Percentiles rank a stretch among this genome's conserved stretches.
Evolutionary conservation across 2,113 vertebrate genomes (phyloP).

Genomic region (Myotis davidii): DNA sequence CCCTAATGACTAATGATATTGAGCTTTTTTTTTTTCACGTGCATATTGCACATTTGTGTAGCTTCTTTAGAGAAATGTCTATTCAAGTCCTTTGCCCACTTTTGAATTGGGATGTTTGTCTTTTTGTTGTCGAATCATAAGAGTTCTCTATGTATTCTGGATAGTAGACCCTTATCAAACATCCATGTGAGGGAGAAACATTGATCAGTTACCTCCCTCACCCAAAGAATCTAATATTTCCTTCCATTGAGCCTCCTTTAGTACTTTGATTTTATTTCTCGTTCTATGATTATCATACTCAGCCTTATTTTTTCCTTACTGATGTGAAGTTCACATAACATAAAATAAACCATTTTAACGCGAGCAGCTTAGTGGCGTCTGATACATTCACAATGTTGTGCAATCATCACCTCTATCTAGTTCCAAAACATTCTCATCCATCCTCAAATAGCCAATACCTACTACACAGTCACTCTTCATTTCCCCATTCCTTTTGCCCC

Average conservation of each 20-base stretch:
- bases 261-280: conserved; percentile 10
- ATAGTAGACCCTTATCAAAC: not conserved
- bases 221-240: not conserved
- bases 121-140: conserved; percentile 7
- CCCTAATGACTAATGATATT: too few relatives aligned
- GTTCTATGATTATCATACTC: not conserved
- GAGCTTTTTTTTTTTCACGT: not conserved
- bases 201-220: too few relatives aligned
- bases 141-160: not conserved
- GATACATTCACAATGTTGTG: too few relatives aligned
- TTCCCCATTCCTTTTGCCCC: not conserved
- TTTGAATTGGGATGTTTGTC: conserved; percentile 18
- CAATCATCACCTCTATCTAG: too few relatives aligned
- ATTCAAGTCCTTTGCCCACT: not conserved
- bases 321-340: not conserved
- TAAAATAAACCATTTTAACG: too few relatives aligned
- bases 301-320: not conserved
- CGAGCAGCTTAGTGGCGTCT: too few relatives aligned
- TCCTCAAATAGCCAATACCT: not conserved
- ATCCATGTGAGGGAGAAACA: too few relatives aligned
- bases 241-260: not conserved
- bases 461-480: not conserved
- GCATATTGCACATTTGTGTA: not conserved
- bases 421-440: not conserved
- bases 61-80: conserved; percentile 36